Conservation (phyloP, 2,797 vertebrate species). For the Naso thynnoides region DNA sequence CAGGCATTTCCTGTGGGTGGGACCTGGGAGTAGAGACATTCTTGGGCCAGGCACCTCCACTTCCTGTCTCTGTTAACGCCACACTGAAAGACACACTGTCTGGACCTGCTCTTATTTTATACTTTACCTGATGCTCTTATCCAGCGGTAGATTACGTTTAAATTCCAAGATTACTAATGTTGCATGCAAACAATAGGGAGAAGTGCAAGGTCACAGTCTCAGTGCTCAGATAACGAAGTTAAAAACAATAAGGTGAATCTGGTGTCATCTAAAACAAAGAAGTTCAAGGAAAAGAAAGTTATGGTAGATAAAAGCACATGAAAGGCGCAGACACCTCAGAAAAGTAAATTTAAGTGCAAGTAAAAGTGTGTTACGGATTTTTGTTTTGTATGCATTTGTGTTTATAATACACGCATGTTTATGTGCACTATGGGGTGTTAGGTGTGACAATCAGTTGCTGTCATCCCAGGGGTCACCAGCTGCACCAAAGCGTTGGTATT, state of each 20-base stretch:
- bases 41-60: constrained; percentile 83
- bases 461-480: constrained; percentile 62
- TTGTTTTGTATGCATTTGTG: no score
- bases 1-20: constrained; percentile 87
- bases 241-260: constrained; percentile 5
- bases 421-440: constrained; percentile 34
- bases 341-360: neutral
- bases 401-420: constrained; percentile 15
- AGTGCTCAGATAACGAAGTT: constrained; percentile 6
- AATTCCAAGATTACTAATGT: constrained; percentile 35
- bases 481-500: constrained; percentile 68
- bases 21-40: constrained; percentile 78
- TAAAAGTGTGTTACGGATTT: constrained; percentile 26
- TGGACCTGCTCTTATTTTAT: constrained; percentile 53
- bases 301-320: neutral
- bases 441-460: constrained; percentile 51
- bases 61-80: constrained; percentile 82
- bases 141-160: constrained; percentile 25
- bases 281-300: neutral
- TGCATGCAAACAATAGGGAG: constrained; percentile 42
- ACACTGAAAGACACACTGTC: constrained; percentile 66
- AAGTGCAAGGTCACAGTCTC: constrained; percentile 32
- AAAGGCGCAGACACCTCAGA: neutral
- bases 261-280: neutral
- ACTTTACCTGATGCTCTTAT: constrained; percentile 25